A percentile compares a stretch with the other conserved stretches of the same genome.
Conservation (phyloP, 2,888 invertebrate species). For the Sinotaia quadrata region DNA sequence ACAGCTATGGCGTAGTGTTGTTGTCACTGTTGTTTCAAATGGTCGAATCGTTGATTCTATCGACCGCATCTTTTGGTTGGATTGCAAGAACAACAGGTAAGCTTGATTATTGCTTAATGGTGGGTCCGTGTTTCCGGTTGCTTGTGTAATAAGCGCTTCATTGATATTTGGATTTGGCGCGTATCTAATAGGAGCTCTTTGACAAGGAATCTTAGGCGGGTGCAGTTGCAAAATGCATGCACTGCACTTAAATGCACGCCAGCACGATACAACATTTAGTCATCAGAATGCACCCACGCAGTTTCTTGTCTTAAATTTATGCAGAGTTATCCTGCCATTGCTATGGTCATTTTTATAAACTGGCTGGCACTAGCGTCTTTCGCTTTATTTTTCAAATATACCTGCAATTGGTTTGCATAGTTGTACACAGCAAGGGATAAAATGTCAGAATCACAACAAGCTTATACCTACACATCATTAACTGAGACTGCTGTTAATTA, state of each 20-base stretch:
- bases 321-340: neutral
- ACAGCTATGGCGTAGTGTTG: conserved; percentile 45
- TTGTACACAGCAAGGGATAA: too few species aligned
- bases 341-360: neutral
- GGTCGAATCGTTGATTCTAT: neutral
- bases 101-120: conserved; percentile 9
- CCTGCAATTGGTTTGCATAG: too few species aligned
- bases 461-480: too few species aligned
- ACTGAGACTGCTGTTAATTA: too few species aligned
- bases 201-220: conserved; percentile 14
- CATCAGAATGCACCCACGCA: conserved; percentile 14
- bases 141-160: conserved; percentile 3
- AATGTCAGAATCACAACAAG: too few species aligned
- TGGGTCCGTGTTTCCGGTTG: neutral
- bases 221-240: conserved; percentile 22
- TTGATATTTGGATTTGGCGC: conserved; percentile 34
- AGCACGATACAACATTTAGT: conserved; percentile 8
- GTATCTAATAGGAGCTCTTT: conserved; percentile 19
- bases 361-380: neutral
- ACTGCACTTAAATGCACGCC: conserved; percentile 2
- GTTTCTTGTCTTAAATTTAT: neutral
- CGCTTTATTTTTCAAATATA: too few species aligned
- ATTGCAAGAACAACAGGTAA: conserved; percentile 18
- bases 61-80: neutral
- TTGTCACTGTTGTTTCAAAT: conserved; percentile 33